These are phyloP conservation scores for Drosophila pectinifera DNA, from an alignment of 1,140 invertebrate species.

Conservation along the genomic window DNA sequence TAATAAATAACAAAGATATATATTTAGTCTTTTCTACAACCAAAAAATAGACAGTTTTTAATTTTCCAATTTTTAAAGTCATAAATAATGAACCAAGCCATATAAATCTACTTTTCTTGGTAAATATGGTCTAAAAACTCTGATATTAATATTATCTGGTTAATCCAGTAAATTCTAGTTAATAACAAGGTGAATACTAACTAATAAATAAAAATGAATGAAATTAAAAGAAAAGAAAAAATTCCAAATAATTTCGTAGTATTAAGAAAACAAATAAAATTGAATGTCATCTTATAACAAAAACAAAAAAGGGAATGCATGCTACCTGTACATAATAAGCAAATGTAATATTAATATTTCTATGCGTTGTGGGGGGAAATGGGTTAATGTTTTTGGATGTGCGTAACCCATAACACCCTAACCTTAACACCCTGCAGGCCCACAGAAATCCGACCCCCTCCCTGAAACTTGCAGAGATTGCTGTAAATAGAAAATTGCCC, in stretches of 20 bases:
- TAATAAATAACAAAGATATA: too few species aligned
- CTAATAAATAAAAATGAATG: too few species aligned
- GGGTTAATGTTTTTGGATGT: conserved; percentile 8
- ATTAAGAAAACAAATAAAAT: neutral
- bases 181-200: too few species aligned
- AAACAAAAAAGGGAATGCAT: conserved; percentile 2
- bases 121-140: too few species aligned
- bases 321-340: neutral
- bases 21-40: too few species aligned
- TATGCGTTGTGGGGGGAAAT: conserved; percentile 1
- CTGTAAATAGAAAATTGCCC: conserved; percentile 27
- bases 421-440: conserved; percentile 23
- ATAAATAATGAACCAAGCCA: too few species aligned
- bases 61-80: too few species aligned
- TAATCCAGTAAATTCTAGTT: too few species aligned
- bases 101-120: neutral
- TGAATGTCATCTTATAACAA: neutral
- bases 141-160: too few species aligned
- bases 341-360: neutral
- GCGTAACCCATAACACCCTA: conserved; percentile 12
- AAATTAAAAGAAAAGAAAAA: too few species aligned
- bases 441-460: neutral
- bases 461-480: conserved; percentile 10
- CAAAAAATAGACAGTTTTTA: too few species aligned
- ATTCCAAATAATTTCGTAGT: too few species aligned